Evolutionary conservation across 2,113 vertebrate genomes (phyloP).

Genomic region (Pogona vitticeps): DNA sequence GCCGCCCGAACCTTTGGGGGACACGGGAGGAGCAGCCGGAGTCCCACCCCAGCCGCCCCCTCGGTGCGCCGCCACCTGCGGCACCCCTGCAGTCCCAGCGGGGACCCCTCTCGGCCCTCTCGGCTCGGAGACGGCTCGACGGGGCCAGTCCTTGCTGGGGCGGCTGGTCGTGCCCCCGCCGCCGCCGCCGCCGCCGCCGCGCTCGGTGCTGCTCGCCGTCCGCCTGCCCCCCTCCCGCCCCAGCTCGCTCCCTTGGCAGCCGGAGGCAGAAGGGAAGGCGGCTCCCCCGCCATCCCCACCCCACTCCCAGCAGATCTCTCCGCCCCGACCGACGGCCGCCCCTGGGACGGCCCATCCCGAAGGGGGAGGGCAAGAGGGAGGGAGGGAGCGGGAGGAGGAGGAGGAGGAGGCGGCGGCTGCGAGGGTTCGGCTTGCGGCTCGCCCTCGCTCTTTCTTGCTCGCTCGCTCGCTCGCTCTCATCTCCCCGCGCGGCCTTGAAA

Average conservation of each 20-base stretch:
- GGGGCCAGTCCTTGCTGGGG: not conserved
- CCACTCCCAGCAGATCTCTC: constrained; percentile 37
- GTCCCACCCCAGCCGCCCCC: no score
- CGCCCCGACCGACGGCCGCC: constrained; percentile 31
- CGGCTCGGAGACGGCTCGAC: not conserved
- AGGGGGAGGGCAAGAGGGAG: not conserved
- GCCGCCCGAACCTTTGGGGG: not conserved
- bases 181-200: not conserved
- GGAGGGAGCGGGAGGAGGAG: not conserved
- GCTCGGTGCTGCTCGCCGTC: not conserved
- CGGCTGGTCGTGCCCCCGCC: not conserved
- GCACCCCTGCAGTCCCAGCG: not conserved
- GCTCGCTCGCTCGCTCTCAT: not conserved
- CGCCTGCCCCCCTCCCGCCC: no score
- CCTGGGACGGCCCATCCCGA: constrained; percentile 35
- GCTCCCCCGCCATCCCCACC: constrained; percentile 36
- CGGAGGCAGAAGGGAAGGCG: constrained; percentile 22
- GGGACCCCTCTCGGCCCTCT: no score
- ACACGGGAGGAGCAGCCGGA: not conserved
- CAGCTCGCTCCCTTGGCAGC: constrained; percentile 15
- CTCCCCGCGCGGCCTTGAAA: constrained; percentile 21
- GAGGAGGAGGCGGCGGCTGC: not conserved
- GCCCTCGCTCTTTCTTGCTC: not conserved
- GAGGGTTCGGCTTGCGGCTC: not conserved
- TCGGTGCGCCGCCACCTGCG: not conserved